Conservation (phyloP, 92 coral and sea anemone species). For the Nematostella vectensis region DNA sequence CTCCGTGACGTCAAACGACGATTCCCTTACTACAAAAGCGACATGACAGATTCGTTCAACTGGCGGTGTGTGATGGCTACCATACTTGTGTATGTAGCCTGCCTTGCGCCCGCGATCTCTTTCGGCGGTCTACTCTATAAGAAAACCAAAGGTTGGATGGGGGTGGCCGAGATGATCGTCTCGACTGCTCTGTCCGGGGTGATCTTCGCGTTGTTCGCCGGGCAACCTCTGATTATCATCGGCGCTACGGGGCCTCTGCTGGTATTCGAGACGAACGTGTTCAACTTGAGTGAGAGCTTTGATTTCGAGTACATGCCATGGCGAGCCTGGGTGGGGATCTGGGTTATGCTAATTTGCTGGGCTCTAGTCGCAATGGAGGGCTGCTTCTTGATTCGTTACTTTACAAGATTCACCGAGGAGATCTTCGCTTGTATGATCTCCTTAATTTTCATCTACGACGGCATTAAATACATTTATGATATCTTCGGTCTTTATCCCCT, state of each 20-base stretch:
- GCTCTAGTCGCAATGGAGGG: constrained; percentile 89
- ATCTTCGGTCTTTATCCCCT: constrained; percentile 41
- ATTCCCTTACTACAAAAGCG: constrained; percentile 56
- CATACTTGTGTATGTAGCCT: constrained; percentile 89
- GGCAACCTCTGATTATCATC: constrained; percentile 90
- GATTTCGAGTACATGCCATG: constrained; percentile 84
- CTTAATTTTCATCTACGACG: constrained; percentile 81
- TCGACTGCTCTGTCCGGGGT: constrained; percentile 86
- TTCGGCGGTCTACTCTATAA: constrained; percentile 93
- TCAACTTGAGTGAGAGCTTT: constrained; percentile 46
- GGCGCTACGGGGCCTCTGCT: constrained; percentile 92
- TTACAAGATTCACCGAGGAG: constrained; percentile 97
- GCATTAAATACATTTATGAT: constrained; percentile 45
- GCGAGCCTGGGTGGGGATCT: constrained; percentile 97
- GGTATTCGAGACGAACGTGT: constrained; percentile 85
- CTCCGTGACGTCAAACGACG: constrained; percentile 78
- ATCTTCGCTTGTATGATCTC: constrained; percentile 93
- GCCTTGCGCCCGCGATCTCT: constrained; percentile 90
- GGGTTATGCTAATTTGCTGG: constrained; percentile 98
- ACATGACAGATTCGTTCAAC: constrained; percentile 82
- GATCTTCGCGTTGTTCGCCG: constrained; percentile 81
- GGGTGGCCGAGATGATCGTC: constrained; percentile 89
- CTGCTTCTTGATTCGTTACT: constrained; percentile 81
- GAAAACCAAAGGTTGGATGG: constrained; percentile 89
- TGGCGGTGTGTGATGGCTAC: constrained; percentile 73